Conservation (phyloP, 64 coral and sea anemone genomes). For the Cladopsammia gracilis region DNA sequence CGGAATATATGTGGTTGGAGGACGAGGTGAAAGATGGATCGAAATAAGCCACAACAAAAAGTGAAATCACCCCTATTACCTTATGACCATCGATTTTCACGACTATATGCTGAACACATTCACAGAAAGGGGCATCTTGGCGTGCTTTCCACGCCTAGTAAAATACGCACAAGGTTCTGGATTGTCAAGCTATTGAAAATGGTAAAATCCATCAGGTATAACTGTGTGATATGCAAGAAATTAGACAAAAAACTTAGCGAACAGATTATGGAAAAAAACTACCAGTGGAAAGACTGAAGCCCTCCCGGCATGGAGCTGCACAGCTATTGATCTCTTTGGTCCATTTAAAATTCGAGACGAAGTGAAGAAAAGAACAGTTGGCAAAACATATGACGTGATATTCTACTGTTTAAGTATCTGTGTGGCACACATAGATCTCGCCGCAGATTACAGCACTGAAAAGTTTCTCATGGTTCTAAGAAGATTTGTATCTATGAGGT, state of each 20-base stretch:
- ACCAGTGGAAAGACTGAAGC: neutral
- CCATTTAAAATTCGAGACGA: no score
- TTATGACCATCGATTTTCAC: conserved; percentile 3
- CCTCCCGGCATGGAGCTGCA: conserved; percentile 14
- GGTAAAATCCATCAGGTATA: conserved; percentile 45
- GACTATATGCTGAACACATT: neutral
- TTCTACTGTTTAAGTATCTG: no score
- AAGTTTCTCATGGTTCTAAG: no score
- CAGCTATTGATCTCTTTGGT: no score
- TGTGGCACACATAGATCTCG: no score
- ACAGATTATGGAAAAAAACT: conserved; percentile 49
- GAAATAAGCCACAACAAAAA: conserved; percentile 61
- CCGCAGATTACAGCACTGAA: no score
- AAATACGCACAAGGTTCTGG: conserved; percentile 61
- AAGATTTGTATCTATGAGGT: no score
- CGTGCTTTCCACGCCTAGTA: neutral
- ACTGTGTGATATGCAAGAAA: neutral
- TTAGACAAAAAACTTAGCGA: conserved; percentile 28
- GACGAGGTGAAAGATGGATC: conserved; percentile 20
- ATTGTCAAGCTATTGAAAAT: conserved; percentile 49
- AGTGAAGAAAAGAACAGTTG: no score
- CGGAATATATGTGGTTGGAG: conserved; percentile 47
- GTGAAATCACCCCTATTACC: conserved; percentile 30
- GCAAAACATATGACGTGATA: no score
- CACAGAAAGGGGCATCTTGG: conserved; percentile 46